Conservation (phyloP, 2,797 vertebrate genomes). For the Gadopsis bispinosus region DNA sequence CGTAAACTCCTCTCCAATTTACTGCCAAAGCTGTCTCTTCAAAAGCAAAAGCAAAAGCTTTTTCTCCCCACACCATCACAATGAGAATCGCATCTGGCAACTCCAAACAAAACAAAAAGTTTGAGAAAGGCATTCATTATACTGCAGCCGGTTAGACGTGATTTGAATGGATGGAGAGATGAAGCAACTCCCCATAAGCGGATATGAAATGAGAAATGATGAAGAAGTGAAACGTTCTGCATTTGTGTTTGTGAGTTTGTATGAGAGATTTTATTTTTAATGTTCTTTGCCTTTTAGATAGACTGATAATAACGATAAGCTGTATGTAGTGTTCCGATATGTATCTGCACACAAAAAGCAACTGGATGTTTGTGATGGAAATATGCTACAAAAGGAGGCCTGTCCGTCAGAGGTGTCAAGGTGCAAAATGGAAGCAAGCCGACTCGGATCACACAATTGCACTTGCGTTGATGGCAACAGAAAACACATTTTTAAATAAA, state of each 20-base stretch:
- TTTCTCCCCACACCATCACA: conserved; percentile 54
- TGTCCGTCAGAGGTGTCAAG: not conserved
- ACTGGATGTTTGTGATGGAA: conserved; percentile 17
- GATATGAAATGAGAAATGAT: conserved; percentile 35
- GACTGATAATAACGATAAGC: not conserved
- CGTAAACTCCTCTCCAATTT: conserved; percentile 61
- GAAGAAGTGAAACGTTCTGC: not conserved
- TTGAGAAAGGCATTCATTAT: conserved; percentile 64
- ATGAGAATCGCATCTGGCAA: conserved; percentile 64
- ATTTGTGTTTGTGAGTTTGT: not conserved
- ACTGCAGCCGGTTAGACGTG: conserved; percentile 34
- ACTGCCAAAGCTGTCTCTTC: conserved; percentile 72
- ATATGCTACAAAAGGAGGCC: not conserved
- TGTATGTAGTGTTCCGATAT: not conserved
- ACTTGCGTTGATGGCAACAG: not conserved
- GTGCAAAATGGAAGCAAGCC: not conserved
- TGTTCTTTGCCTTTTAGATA: not conserved
- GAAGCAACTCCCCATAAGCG: not conserved
- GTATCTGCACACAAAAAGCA: not conserved
- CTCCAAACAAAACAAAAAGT: conserved; percentile 65
- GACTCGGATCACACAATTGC: not conserved
- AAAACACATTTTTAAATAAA: not conserved
- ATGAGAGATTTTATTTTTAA: not conserved
- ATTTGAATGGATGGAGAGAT: conserved; percentile 43
- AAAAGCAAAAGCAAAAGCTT: conserved; percentile 61